These are phyloP conservation scores for Caprella mutica DNA, from an alignment of 2,888 invertebrate genomes.

Conservation along the genomic window DNA sequence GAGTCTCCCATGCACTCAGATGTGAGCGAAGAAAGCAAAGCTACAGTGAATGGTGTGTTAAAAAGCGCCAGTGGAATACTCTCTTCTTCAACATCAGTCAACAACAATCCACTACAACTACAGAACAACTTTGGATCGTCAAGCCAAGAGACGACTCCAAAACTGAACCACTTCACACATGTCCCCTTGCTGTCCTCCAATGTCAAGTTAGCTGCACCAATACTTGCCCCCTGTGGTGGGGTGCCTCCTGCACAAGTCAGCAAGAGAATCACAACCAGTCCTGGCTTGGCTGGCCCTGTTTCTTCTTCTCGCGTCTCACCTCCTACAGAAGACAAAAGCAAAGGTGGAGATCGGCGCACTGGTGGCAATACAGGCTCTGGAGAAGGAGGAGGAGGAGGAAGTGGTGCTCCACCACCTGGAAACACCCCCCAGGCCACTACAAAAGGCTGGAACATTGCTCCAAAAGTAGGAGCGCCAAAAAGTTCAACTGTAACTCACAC, in stretches of 20 bases:
- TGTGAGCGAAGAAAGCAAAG: constrained; percentile 3
- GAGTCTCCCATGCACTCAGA: constrained; percentile 1
- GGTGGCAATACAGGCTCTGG: constrained; percentile 19
- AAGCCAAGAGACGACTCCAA: too few species aligned
- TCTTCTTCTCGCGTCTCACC: too few species aligned
- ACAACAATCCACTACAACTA: constrained; percentile 1
- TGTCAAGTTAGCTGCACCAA: too few species aligned
- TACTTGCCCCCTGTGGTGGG: too few species aligned
- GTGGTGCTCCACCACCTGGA: constrained; percentile 16
- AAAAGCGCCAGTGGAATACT: not conserved
- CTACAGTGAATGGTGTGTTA: constrained; percentile 7
- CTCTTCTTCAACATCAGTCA: constrained; percentile 4
- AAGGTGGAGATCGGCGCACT: not conserved
- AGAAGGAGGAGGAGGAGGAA: constrained; percentile 6
- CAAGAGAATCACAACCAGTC: not conserved
- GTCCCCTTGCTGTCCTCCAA: too few species aligned
- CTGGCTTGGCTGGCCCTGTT: too few species aligned
- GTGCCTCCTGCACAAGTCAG: not conserved
- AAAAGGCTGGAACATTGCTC: constrained; percentile 13
- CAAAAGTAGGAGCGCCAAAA: too few species aligned
- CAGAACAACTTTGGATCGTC: too few species aligned
- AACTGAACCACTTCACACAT: too few species aligned
- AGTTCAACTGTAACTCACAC: constrained; percentile 26
- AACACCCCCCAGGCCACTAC: not conserved
- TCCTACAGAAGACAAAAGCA: too few species aligned